Base-by-base conservation (phyloP, 2,888 invertebrate genomes). In the Cheilosia vernalis region DNA sequence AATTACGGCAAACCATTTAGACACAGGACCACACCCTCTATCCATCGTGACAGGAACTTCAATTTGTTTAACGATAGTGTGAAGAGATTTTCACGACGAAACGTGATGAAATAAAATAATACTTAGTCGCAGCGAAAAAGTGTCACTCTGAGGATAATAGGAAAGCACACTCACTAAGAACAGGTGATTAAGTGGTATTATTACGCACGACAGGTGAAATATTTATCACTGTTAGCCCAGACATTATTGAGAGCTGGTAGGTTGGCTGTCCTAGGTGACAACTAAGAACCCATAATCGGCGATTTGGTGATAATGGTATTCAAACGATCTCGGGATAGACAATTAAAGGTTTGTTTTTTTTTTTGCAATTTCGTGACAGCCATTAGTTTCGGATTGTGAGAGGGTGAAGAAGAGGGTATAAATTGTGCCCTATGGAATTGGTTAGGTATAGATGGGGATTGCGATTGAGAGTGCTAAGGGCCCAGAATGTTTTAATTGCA, bases 101-200 rank as follows among this genome's bases (percentile, higher is more conserved):
- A 58, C 37, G 58, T 58, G 37, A 58, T 40, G 58, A 58, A 58
- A 58, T 58, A 58, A 58, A 58, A 58, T 56, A 33, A 56, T 19
- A 56, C 37, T 56, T 19, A 56, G 37, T 56, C 37, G 19, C 19
- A 33, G 19, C 13, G 56, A 19, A 13, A 19, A 6, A 47, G 19
- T 40, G 58, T 58, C 58, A 58, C 58, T 40, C 15, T 19, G 21
- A 21, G 21, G 17, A 58, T 40, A 13, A 37, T 19, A 21, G 40
- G 37, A n/a, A 56, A 33, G 56, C 37, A 37, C 56, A 40, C 58
- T 58, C 40, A 58, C 40, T 40, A 19, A 37, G 19, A 21, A 58
- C 58, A 21, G 21, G 37, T 58, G 58, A 58, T 58, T 58, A 40
- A 58, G 58, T 58, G 58, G 58, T 58, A 58, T 58, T 58, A 58